Evolutionary conservation across 2,888 invertebrate genomes (phyloP).

Genomic region (Aspidapion aeneum): DNA sequence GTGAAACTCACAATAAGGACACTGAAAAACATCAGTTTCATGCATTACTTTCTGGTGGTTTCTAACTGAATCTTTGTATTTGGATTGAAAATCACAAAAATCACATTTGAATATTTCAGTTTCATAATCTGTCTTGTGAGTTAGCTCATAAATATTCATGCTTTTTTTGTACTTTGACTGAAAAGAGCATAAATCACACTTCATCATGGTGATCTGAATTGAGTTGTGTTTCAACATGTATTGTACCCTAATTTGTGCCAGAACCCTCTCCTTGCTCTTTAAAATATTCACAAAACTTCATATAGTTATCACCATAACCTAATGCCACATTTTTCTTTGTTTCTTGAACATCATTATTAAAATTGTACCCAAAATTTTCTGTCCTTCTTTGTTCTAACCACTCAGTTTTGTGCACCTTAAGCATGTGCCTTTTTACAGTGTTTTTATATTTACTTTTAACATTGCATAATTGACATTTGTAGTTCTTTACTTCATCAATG

Average conservation of each 20-base stretch:
- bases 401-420: not conserved
- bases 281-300: not conserved
- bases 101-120: not conserved
- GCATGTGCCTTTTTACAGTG: not conserved
- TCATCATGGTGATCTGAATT: not conserved
- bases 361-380: not conserved
- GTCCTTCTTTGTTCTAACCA: not conserved
- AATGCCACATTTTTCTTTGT: too few species aligned
- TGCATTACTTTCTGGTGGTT: not conserved
- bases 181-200: not conserved
- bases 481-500: not conserved
- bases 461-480: not conserved
- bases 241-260: not conserved
- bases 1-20: not conserved
- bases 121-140: not conserved
- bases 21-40: not conserved
- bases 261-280: too few species aligned
- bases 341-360: not conserved
- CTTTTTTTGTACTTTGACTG: not conserved
- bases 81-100: not conserved
- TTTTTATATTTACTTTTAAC: not conserved
- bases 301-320: not conserved
- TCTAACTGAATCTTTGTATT: not conserved
- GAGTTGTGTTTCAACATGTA: constrained; percentile 6
- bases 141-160: not conserved